These are phyloP conservation scores for Montipora cactus DNA, from an alignment of 64 coral and sea anemone species.

Conservation along the genomic window DNA sequence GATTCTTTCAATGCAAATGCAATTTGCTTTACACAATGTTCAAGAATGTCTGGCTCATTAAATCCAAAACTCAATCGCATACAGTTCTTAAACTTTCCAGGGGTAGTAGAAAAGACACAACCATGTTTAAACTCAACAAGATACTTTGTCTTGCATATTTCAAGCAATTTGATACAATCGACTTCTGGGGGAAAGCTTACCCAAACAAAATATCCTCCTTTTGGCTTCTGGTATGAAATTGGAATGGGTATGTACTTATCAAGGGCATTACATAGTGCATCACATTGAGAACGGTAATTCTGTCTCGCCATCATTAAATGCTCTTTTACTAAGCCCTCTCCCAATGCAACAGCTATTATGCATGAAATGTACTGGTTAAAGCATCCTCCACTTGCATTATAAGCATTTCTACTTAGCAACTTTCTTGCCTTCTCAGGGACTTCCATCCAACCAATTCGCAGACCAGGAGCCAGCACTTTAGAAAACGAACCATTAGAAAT, in stretches of 20 bases:
- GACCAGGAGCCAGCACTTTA: slow-evolving; percentile 88
- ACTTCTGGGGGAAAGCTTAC: slow-evolving; percentile 63
- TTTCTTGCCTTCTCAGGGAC: slow-evolving; percentile 48
- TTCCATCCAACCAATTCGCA: slow-evolving; percentile 90
- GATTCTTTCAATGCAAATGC: slow-evolving; percentile 56
- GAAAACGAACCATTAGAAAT: slow-evolving; percentile 91
- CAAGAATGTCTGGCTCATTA: slow-evolving; percentile 67
- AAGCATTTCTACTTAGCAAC: slow-evolving; percentile 49
- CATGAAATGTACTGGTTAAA: slow-evolving; percentile 90
- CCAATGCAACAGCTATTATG: slow-evolving; percentile 71
- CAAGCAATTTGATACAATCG: slow-evolving; percentile 59
- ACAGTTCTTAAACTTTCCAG: slow-evolving; percentile 86
- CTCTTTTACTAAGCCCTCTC: slow-evolving; percentile 76
- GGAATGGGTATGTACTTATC: slow-evolving; percentile 72
- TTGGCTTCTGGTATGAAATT: slow-evolving; percentile 65
- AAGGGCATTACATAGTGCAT: slow-evolving; percentile 82
- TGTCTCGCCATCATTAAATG: slow-evolving; percentile 39
- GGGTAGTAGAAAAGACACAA: slow-evolving; percentile 36
- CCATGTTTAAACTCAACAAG: slow-evolving; percentile 54
- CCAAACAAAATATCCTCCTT: slow-evolving; percentile 93
- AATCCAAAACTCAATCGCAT: slow-evolving; percentile 70
- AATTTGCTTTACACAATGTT: slow-evolving; percentile 66
- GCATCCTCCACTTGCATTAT: slow-evolving; percentile 71
- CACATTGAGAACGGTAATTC: slow-evolving; percentile 52
- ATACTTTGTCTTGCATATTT: slow-evolving; percentile 74